Conservation (phyloP, 2,888 invertebrate genomes). For the Smittia sp. region DNA sequence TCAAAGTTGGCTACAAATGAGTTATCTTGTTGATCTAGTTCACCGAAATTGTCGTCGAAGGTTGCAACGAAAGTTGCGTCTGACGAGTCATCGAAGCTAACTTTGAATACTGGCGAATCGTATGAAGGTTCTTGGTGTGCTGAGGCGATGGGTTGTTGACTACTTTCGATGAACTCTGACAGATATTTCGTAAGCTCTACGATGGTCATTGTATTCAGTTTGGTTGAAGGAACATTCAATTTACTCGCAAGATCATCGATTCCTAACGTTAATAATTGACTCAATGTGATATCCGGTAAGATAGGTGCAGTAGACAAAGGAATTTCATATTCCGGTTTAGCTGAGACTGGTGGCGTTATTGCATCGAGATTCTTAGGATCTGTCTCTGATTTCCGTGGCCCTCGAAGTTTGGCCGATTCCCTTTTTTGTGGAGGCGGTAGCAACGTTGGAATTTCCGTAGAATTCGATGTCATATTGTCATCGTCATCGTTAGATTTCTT, state of each 20-base stretch:
- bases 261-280: slow-evolving; percentile 76
- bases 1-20: slow-evolving; percentile 68
- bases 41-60: slow-evolving; percentile 66
- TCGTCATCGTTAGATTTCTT: slow-evolving; percentile 61
- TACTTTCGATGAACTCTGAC: slow-evolving; percentile 60
- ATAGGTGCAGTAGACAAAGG: slow-evolving; percentile 45
- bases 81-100: slow-evolving; percentile 50
- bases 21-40: slow-evolving; percentile 46
- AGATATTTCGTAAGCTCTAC: slow-evolving; percentile 82
- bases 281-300: slow-evolving; percentile 70
- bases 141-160: not conserved
- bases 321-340: slow-evolving; percentile 41
- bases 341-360: slow-evolving; percentile 46
- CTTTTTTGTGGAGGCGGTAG: slow-evolving; percentile 57
- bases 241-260: slow-evolving; percentile 75
- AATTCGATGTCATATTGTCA: slow-evolving; percentile 67
- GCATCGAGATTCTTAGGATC: slow-evolving; percentile 38
- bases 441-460: slow-evolving; percentile 52
- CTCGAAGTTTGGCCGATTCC: slow-evolving; percentile 44
- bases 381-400: slow-evolving; percentile 44
- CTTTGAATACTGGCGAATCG: slow-evolving; percentile 36
- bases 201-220: slow-evolving; percentile 80
- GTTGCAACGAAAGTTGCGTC: slow-evolving; percentile 57
- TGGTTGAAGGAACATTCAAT: slow-evolving; percentile 71
- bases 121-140: slow-evolving; percentile 33